These are phyloP conservation scores for Taenioides sp. DNA, from an alignment of 2,797 vertebrate genomes.

Conservation along the genomic window DNA sequence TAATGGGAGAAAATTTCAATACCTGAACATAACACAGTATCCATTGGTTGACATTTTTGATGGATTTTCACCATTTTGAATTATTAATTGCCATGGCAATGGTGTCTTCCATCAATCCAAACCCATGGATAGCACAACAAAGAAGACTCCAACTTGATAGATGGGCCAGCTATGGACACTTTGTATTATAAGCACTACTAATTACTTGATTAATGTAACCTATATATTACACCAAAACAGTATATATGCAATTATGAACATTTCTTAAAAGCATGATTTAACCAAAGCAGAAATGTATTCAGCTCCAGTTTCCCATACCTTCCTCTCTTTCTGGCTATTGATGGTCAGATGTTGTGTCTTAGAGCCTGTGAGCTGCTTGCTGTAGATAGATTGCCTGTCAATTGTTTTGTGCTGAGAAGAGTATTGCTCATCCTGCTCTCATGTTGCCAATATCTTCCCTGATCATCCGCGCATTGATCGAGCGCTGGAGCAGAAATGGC, in stretches of 20 bases:
- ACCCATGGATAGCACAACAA: no score
- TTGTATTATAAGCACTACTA: no score
- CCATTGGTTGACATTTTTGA: no score
- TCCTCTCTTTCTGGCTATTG: neutral
- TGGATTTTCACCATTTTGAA: no score
- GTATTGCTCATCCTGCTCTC: slow-evolving; percentile 56
- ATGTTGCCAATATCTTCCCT: slow-evolving; percentile 69
- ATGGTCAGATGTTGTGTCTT: slow-evolving; percentile 5
- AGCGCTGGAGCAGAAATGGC: slow-evolving; percentile 41
- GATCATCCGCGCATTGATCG: slow-evolving; percentile 68
- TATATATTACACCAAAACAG: neutral
- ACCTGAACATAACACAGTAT: no score
- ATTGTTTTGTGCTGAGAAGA: slow-evolving; percentile 65
- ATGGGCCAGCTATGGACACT: no score
- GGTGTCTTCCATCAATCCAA: no score
- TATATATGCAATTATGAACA: neutral
- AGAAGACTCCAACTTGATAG: no score
- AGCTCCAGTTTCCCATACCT: neutral
- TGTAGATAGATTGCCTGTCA: slow-evolving; percentile 70
- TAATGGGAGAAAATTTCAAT: no score
- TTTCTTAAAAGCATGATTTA: neutral
- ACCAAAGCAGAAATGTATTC: neutral
- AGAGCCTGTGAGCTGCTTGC: slow-evolving; percentile 17
- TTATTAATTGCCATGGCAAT: no score
- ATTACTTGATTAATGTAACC: no score